Conservation (phyloP, 2,797 vertebrate genomes). For the Menidia menidia region DNA sequence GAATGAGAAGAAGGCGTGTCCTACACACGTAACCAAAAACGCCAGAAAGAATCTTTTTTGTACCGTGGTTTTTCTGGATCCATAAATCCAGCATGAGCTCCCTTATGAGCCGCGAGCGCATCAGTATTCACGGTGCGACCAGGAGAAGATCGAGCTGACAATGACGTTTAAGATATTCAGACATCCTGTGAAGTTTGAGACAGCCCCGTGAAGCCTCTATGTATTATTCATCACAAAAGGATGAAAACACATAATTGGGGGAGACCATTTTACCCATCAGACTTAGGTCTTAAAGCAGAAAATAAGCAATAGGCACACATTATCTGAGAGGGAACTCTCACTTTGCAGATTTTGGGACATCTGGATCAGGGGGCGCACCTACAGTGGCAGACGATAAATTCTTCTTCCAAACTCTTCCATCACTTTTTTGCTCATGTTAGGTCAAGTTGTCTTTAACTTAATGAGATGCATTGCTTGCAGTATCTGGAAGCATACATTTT, state of each 20-base stretch:
- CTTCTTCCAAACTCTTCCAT: background rate
- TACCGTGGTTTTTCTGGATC: background rate
- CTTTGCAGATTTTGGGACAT: constrained; percentile 18
- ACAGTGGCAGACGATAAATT: constrained; percentile 40
- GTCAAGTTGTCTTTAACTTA: background rate
- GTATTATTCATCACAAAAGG: constrained; percentile 51
- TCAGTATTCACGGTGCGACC: constrained; percentile 34
- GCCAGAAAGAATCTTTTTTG: background rate
- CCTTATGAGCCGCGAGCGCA: constrained; percentile 3
- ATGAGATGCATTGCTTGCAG: background rate
- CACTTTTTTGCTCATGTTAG: constrained; percentile 1
- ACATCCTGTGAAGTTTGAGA: constrained; percentile 22
- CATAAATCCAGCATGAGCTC: background rate
- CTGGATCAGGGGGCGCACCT: constrained; percentile 9
- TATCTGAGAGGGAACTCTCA: constrained; percentile 9
- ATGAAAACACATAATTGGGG: constrained; percentile 11
- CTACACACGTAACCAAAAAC: background rate
- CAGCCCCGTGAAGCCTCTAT: constrained; percentile 28
- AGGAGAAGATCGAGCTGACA: constrained; percentile 14
- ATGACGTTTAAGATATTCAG: constrained; percentile 12
- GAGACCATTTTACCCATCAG: background rate
- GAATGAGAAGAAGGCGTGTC: background rate
- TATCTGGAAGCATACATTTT: accelerated
- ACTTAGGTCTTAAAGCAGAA: constrained; percentile 5
- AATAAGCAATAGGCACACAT: constrained; percentile 20